A percentile compares a stretch with the other conserved stretches of the same genome.
These are phyloP conservation scores for Hippotragus niger DNA, from an alignment of 2,113 vertebrate species.

Conservation along the genomic window DNA sequence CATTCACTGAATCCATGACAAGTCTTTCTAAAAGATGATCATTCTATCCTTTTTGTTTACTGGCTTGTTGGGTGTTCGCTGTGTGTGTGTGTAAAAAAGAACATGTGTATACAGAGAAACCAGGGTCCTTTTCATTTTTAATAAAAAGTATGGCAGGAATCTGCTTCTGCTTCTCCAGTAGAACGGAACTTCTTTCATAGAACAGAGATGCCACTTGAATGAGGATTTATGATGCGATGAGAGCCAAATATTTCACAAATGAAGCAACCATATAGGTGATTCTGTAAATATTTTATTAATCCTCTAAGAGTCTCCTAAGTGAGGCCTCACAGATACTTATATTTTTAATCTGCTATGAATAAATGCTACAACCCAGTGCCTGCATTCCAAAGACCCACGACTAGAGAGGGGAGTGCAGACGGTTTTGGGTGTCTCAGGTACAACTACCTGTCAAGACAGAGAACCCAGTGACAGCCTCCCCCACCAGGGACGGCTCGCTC, in stretches of 20 bases:
- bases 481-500: constrained; percentile 74
- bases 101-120: neutral
- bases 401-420: neutral
- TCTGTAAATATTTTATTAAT: constrained; percentile 66
- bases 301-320: constrained; percentile 42
- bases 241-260: constrained; percentile 65
- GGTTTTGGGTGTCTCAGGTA: constrained; percentile 74
- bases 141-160: constrained; percentile 37
- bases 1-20: neutral
- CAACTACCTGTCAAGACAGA: constrained; percentile 71
- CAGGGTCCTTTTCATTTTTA: neutral
- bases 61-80: neutral
- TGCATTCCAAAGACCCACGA: constrained; percentile 45
- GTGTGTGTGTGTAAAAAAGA: neutral
- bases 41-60: constrained; percentile 13
- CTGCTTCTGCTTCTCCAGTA: neutral
- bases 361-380: constrained; percentile 61
- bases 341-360: constrained; percentile 66
- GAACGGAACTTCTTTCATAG: constrained; percentile 32
- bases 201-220: constrained; percentile 20
- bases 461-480: constrained; percentile 69
- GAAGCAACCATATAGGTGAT: constrained; percentile 20
- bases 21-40: neutral
- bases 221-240: constrained; percentile 15
- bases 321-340: constrained; percentile 36